These are phyloP conservation scores for Agrilus biguttatus DNA, from an alignment of 2,888 invertebrate species.

Conservation along the genomic window DNA sequence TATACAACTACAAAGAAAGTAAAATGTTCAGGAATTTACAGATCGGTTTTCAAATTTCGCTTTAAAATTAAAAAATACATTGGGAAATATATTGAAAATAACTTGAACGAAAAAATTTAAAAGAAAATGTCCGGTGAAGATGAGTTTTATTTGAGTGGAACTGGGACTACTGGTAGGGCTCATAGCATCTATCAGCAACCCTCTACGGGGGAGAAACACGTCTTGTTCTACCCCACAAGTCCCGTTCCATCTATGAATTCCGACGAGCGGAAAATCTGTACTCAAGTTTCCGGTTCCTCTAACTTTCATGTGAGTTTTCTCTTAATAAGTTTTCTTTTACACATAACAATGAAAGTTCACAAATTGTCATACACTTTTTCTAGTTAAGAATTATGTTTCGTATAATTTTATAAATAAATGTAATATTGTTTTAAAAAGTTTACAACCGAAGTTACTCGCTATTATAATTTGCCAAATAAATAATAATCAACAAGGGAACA, in stretches of 20 bases:
- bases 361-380: not conserved
- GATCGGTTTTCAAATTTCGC: too few species aligned
- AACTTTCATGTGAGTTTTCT: slow-evolving; percentile 19
- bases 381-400: too few species aligned
- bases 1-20: too few species aligned
- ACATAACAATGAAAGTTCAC: not conserved
- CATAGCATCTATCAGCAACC: slow-evolving; percentile 31
- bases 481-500: too few species aligned
- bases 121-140: slow-evolving; percentile 25
- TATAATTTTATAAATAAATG: not conserved
- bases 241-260: slow-evolving; percentile 28
- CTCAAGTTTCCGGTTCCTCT: slow-evolving; percentile 21
- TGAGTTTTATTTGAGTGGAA: slow-evolving; percentile 25
- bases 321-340: not conserved
- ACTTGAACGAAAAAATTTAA: slow-evolving; percentile 5
- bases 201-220: slow-evolving; percentile 32
- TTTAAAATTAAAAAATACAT: too few species aligned
- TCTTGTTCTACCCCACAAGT: slow-evolving; percentile 32
- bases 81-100: too few species aligned
- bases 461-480: too few species aligned
- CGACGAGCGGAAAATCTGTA: slow-evolving; percentile 26
- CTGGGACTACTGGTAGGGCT: slow-evolving; percentile 19
- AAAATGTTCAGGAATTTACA: too few species aligned
- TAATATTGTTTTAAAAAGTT: too few species aligned
- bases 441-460: too few species aligned